Percentiles rank a stretch among this genome's conserved stretches.
Evolutionary conservation across 2,113 vertebrate genomes (phyloP).

Genomic region (Varanus komodoensis): DNA sequence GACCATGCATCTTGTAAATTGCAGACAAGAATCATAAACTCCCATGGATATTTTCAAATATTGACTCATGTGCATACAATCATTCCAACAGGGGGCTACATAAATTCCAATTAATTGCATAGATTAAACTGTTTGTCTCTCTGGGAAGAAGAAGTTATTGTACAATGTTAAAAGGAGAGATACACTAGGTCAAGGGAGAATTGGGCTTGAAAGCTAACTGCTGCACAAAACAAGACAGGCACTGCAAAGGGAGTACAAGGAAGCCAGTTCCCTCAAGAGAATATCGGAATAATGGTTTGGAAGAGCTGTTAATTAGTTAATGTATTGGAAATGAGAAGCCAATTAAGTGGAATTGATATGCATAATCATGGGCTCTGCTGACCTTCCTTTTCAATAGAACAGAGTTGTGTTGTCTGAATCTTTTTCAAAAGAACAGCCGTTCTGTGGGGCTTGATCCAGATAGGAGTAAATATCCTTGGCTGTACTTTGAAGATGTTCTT

Average conservation of each 20-base stretch:
- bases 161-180: constrained; percentile 51
- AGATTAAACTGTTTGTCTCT: constrained; percentile 58
- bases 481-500: constrained; percentile 29
- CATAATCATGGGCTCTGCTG: constrained; percentile 35
- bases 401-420: constrained; percentile 16
- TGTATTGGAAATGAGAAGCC: constrained; percentile 61
- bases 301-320: constrained; percentile 68
- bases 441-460: not conserved
- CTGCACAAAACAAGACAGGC: constrained; percentile 29
- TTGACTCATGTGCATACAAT: constrained; percentile 38
- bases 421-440: constrained; percentile 16
- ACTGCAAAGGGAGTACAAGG: constrained; percentile 29
- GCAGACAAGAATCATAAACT: constrained; percentile 42
- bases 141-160: constrained; percentile 39
- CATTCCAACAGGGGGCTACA: constrained; percentile 50
- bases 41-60: constrained; percentile 40
- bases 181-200: constrained; percentile 48
- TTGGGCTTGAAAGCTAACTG: constrained; percentile 32
- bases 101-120: constrained; percentile 44
- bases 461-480: constrained; percentile 3
- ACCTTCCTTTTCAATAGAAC: constrained; percentile 53
- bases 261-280: constrained; percentile 48
- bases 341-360: constrained; percentile 66
- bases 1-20: not conserved
- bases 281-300: constrained; percentile 41